Percentiles rank a stretch among this genome's conserved stretches.
Evolutionary conservation across 2,797 vertebrate genomes (phyloP).

Genomic region (Sebastes reedi): DNA sequence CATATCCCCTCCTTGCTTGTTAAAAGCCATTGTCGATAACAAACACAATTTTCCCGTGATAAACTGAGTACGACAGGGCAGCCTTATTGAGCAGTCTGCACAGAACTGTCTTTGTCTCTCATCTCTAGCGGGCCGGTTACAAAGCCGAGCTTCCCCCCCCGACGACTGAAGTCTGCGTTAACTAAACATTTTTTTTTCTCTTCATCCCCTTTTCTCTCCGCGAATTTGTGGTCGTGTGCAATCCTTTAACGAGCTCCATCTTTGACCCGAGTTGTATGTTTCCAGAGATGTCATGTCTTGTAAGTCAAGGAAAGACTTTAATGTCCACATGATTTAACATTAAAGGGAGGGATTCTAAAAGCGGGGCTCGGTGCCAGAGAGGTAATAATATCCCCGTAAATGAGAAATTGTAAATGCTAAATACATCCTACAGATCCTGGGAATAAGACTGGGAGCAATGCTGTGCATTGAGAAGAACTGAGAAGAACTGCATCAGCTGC

Average conservation of each 20-base stretch:
- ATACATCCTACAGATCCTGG: slow-evolving; percentile 60
- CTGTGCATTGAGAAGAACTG: not conserved
- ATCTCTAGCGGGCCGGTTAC: slow-evolving; percentile 66
- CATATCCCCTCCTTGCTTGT: slow-evolving; percentile 61
- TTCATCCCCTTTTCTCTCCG: slow-evolving; percentile 58
- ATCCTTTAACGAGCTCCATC: slow-evolving; percentile 85
- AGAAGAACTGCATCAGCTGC: not conserved
- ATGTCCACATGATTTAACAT: slow-evolving; percentile 81
- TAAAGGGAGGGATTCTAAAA: slow-evolving; percentile 64
- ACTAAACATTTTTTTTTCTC: slow-evolving; percentile 75
- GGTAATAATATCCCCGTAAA: slow-evolving; percentile 75
- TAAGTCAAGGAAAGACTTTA: slow-evolving; percentile 82
- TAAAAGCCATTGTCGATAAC: slow-evolving; percentile 72
- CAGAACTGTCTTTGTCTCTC: slow-evolving; percentile 78
- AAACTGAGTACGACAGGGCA: slow-evolving; percentile 62
- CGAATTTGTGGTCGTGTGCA: slow-evolving; percentile 79
- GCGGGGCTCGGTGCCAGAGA: slow-evolving; percentile 62
- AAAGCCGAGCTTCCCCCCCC: slow-evolving; percentile 52
- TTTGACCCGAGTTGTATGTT: slow-evolving; percentile 83
- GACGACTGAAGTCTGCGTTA: slow-evolving; percentile 69
- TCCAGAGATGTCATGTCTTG: slow-evolving; percentile 83
- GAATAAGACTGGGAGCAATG: slow-evolving; percentile 20
- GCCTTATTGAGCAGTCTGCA: slow-evolving; percentile 51
- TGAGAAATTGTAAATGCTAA: slow-evolving; percentile 72
- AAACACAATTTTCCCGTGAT: slow-evolving; percentile 70